Evolutionary conservation across 2,113 vertebrate genomes (phyloP).

Genomic region (Actenoides lindsayi): DNA sequence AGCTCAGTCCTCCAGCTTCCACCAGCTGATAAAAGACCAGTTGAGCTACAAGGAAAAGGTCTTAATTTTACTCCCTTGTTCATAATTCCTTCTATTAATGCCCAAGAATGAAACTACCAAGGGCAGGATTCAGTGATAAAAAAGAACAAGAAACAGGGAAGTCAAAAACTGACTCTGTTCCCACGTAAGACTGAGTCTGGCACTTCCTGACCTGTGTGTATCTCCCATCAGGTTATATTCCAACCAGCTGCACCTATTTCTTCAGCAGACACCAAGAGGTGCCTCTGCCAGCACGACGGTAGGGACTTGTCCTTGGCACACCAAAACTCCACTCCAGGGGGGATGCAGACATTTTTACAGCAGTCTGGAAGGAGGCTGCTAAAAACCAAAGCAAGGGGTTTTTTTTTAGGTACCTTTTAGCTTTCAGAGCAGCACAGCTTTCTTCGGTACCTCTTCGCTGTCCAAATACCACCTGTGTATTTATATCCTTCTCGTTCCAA

Average conservation of each 20-base stretch:
- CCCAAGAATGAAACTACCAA: background rate
- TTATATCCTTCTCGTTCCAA: background rate
- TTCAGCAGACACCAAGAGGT: background rate
- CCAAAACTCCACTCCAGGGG: background rate
- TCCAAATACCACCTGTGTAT: background rate
- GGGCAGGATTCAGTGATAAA: background rate
- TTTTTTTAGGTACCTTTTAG: background rate
- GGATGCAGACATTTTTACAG: background rate
- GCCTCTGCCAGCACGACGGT: background rate
- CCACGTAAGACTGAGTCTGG: fast-evolving
- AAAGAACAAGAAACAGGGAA: background rate
- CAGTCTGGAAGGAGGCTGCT: background rate
- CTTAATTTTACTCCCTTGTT: background rate
- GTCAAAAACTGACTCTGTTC: background rate
- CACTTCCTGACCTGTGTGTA: background rate
- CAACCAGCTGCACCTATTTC: background rate
- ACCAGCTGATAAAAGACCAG: background rate
- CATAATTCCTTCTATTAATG: background rate
- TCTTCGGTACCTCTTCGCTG: background rate
- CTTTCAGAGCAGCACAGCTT: background rate
- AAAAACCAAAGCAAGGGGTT: background rate
- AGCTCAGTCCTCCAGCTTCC: background rate
- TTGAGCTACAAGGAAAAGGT: background rate
- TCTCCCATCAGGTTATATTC: background rate
- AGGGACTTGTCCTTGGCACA: background rate